Percentiles rank a stretch among this genome's conserved stretches.
Evolutionary conservation across 2,888 invertebrate species (phyloP).

Genomic region (Drosophila fulvimacula): DNA sequence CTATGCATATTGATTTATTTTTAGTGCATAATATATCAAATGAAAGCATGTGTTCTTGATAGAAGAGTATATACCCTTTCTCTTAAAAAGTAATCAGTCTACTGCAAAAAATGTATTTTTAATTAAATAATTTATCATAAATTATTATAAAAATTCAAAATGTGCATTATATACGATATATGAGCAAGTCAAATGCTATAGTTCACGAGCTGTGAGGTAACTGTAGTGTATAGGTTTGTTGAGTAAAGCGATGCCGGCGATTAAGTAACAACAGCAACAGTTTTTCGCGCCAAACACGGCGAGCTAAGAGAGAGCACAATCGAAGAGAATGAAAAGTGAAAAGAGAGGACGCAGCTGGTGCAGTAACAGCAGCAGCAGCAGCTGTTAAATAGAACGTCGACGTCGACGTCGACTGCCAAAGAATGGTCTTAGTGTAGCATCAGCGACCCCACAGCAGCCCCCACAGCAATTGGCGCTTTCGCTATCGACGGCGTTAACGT

Average conservation of each 20-base stretch:
- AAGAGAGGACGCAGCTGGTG: slow-evolving; percentile 65
- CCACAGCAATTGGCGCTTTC: slow-evolving; percentile 46
- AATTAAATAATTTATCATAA: no score
- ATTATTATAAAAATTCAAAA: no score
- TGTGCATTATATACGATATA: no score
- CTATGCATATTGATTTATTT: slow-evolving; percentile 13
- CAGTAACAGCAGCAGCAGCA: slow-evolving; percentile 55
- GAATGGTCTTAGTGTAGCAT: slow-evolving; percentile 71
- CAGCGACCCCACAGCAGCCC: slow-evolving; percentile 50
- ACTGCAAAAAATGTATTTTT: background rate
- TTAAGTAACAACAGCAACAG: slow-evolving; percentile 78
- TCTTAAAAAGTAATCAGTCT: background rate
- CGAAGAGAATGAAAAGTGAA: slow-evolving; percentile 37
- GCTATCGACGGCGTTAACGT: slow-evolving; percentile 45
- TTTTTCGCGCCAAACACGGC: slow-evolving; percentile 70
- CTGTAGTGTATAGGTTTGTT: slow-evolving; percentile 39
- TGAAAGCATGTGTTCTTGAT: background rate
- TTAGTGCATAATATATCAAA: background rate
- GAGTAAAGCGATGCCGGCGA: slow-evolving; percentile 65
- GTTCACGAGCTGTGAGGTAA: slow-evolving; percentile 1
- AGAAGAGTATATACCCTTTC: background rate
- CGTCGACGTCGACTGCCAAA: slow-evolving; percentile 55
- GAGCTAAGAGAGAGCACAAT: slow-evolving; percentile 39
- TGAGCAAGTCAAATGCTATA: slow-evolving; percentile 6
- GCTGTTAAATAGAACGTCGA: slow-evolving; percentile 33